A percentile compares a stretch with the other conserved stretches of the same genome.
Conservation (phyloP, 2,113 vertebrate species). For the Clarias batrachus region DNA sequence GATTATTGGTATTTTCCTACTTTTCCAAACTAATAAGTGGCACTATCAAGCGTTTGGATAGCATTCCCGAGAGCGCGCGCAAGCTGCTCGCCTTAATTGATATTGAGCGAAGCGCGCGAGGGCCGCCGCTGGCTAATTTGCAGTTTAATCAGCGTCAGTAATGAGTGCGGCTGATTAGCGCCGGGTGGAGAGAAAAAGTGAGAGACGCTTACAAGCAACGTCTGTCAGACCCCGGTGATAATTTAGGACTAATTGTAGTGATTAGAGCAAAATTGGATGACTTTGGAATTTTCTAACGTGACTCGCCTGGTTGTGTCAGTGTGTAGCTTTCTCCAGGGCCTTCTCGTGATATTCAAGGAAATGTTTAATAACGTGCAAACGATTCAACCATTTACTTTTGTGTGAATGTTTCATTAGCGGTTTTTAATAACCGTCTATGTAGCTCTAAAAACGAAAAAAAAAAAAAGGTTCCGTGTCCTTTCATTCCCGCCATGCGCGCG, state of each 20-base stretch:
- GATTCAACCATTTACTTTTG: not conserved
- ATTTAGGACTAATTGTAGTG: constrained; percentile 94
- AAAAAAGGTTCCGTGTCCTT: not conserved
- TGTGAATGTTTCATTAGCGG: not conserved
- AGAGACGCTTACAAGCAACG: constrained; percentile 90
- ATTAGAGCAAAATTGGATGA: constrained; percentile 91
- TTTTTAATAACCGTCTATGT: not conserved
- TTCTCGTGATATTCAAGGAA: constrained; percentile 43
- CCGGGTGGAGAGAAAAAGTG: constrained; percentile 94
- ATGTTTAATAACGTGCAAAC: constrained; percentile 13
- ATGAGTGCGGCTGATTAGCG: constrained; percentile 99
- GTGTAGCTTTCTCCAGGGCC: not conserved
- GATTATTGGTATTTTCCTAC: constrained; percentile 99
- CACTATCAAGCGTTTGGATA: constrained; percentile 87
- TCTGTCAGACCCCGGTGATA: constrained; percentile 95
- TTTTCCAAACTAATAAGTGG: constrained; percentile 99
- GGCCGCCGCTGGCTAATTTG: constrained; percentile 99
- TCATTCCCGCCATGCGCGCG: not conserved
- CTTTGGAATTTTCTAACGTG: constrained; percentile 93
- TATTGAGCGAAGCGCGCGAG: constrained; percentile 98
- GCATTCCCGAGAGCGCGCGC: constrained; percentile 72
- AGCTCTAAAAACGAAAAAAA: not conserved
- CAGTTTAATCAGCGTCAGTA: constrained; percentile 99
- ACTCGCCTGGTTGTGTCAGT: constrained; percentile 9
- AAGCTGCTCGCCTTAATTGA: constrained; percentile 97